Percentiles rank a stretch among this genome's conserved stretches.
These are phyloP conservation scores for Pelecanus crispus DNA, from an alignment of 2,113 vertebrate genomes.

Conservation along the genomic window DNA sequence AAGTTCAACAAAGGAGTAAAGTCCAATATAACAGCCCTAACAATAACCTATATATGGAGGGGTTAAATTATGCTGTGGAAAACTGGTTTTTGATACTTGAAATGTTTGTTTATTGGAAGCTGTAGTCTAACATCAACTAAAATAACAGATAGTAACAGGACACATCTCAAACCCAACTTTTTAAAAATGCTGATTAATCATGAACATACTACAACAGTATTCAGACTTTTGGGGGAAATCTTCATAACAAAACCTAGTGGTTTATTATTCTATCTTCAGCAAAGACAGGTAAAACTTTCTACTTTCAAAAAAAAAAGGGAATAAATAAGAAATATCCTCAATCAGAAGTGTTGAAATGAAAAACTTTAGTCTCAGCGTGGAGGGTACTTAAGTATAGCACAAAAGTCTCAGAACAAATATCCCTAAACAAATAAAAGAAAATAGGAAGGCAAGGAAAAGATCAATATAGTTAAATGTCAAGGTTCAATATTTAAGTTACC, in stretches of 20 bases:
- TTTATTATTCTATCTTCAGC: background rate
- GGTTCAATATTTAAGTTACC: conserved; percentile 29
- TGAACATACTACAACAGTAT: background rate
- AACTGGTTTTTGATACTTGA: background rate
- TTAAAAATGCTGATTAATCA: background rate
- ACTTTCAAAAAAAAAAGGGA: background rate
- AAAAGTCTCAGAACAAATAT: conserved; percentile 14
- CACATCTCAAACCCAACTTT: background rate
- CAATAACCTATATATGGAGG: background rate
- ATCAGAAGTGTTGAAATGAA: background rate
- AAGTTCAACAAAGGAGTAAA: background rate
- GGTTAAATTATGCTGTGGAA: background rate
- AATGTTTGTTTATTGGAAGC: background rate
- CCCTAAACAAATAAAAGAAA: conserved; percentile 20
- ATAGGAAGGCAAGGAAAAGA: background rate
- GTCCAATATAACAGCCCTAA: background rate
- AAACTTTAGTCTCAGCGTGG: background rate
- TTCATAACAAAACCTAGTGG: background rate
- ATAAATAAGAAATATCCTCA: background rate
- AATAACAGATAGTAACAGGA: background rate
- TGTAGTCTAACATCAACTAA: background rate
- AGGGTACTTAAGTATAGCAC: background rate
- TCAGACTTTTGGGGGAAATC: background rate
- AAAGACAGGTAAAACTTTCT: background rate
- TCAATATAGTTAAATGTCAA: conserved; percentile 41